Evolutionary conservation across 2,113 vertebrate species (phyloP).

Genomic region (Notothenia rossii): DNA sequence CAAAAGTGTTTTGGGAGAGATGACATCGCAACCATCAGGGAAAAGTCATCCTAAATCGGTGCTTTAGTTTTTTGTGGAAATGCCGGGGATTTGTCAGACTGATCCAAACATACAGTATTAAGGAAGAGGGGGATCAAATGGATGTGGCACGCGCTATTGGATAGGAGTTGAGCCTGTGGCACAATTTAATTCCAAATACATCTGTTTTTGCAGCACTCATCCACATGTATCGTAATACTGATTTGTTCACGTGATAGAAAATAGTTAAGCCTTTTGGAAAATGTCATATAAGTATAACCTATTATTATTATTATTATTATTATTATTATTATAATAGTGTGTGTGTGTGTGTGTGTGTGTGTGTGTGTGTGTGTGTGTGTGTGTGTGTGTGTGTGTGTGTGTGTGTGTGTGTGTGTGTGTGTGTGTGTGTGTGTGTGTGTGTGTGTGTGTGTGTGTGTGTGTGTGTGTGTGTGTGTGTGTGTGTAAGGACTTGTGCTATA

Average conservation of each 20-base stretch:
- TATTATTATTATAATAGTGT: too few species aligned
- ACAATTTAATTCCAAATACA: conserved; percentile 58
- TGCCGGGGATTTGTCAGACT: conserved; percentile 64
- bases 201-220: conserved; percentile 47
- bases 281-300: not conserved
- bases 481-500: not conserved
- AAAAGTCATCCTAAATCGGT: conserved; percentile 52
- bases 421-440: too few species aligned
- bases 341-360: too few species aligned
- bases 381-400: too few species aligned
- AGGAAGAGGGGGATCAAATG: conserved; percentile 47
- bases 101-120: conserved; percentile 68
- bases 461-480: not conserved
- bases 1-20: conserved; percentile 27
- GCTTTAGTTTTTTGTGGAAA: conserved; percentile 58
- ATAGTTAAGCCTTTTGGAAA: not conserved
- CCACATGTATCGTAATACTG: conserved; percentile 16
- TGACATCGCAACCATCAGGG: conserved; percentile 15
- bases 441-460: too few species aligned
- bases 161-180: conserved; percentile 22
- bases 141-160: conserved; percentile 52
- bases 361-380: not conserved
- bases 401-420: too few species aligned
- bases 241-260: conserved; percentile 17
- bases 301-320: not conserved